Conservation (phyloP, 2,797 vertebrate genomes). For the Sarcophilus harrisii region DNA sequence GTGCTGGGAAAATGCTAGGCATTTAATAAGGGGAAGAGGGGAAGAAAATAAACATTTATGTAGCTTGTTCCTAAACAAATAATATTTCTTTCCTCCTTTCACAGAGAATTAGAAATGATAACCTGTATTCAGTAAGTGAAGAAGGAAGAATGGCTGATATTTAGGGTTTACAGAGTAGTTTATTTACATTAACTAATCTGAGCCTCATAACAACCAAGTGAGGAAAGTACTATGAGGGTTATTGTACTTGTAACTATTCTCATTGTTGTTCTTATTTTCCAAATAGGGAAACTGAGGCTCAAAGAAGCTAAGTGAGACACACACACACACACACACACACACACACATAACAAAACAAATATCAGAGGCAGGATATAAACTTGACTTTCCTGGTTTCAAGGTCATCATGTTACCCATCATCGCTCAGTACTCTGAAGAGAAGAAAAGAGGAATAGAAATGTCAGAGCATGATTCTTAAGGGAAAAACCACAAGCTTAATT, state of each 20-base stretch:
- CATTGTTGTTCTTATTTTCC: not conserved
- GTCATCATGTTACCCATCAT: not conserved
- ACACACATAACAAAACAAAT: not conserved
- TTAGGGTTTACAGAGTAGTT: not conserved
- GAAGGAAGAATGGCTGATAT: not conserved
- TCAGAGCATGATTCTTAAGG: not conserved
- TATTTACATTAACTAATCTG: not conserved
- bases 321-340: not conserved
- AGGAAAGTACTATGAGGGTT: not conserved
- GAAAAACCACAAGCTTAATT: not conserved
- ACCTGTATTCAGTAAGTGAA: not conserved
- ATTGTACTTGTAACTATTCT: not conserved
- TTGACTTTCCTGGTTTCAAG: not conserved
- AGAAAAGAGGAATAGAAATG: not conserved
- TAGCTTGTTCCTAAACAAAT: not conserved
- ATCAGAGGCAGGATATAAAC: not conserved
- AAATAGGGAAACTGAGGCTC: not conserved
- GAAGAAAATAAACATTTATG: not conserved
- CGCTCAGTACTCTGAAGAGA: not conserved
- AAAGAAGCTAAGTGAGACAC: not conserved
- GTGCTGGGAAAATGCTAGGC: not conserved
- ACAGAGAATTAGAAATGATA: not conserved
- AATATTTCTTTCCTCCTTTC: not conserved
- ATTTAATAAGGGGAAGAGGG: not conserved
- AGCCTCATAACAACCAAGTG: not conserved